A percentile compares a stretch with the other conserved stretches of the same genome.
Evolutionary conservation across 2,888 invertebrate species (phyloP).

Genomic region (Cheilosia vulpina): DNA sequence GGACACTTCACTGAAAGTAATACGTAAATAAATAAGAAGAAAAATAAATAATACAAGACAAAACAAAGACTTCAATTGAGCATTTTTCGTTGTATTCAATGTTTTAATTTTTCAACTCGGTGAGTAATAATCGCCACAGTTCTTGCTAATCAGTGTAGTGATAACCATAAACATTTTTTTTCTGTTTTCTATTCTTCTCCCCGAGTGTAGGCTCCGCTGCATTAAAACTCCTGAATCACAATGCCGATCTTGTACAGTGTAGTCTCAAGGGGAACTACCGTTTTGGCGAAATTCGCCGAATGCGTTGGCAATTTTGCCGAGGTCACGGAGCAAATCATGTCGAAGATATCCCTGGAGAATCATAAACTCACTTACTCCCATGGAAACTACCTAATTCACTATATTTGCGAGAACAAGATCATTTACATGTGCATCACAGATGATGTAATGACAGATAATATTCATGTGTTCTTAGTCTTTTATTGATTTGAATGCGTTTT

Average conservation of each 20-base stretch:
- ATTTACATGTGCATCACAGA: slow-evolving; percentile 98
- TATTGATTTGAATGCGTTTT: slow-evolving; percentile 40
- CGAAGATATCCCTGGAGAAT: slow-evolving; percentile 94
- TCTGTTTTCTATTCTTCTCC: slow-evolving; percentile 6
- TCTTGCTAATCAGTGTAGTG: slow-evolving; percentile 17
- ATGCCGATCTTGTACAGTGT: slow-evolving; percentile 97
- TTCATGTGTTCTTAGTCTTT: neutral
- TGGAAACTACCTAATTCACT: slow-evolving; percentile 96
- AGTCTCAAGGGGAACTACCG: slow-evolving; percentile 92
- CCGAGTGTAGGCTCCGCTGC: slow-evolving; percentile 10
- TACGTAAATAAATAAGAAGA: slow-evolving; percentile 15
- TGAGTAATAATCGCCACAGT: slow-evolving; percentile 52
- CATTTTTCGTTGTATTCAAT: slow-evolving; percentile 39
- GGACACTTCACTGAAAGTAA: slow-evolving; percentile 16
- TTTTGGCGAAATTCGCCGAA: slow-evolving; percentile 95
- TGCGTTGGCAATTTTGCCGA: slow-evolving; percentile 97
- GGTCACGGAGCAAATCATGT: slow-evolving; percentile 95
- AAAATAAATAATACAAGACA: slow-evolving; percentile 12
- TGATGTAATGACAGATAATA: slow-evolving; percentile 87
- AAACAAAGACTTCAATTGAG: slow-evolving; percentile 55
- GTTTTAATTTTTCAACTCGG: slow-evolving; percentile 53
- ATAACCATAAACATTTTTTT: slow-evolving; percentile 39
- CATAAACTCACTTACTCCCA: slow-evolving; percentile 97
- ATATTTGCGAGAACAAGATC: slow-evolving; percentile 93
- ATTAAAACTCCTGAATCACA: slow-evolving; percentile 37